Base-by-base conservation (phyloP, 2,113 vertebrate species). In the Coracopsis vasa region DNA sequence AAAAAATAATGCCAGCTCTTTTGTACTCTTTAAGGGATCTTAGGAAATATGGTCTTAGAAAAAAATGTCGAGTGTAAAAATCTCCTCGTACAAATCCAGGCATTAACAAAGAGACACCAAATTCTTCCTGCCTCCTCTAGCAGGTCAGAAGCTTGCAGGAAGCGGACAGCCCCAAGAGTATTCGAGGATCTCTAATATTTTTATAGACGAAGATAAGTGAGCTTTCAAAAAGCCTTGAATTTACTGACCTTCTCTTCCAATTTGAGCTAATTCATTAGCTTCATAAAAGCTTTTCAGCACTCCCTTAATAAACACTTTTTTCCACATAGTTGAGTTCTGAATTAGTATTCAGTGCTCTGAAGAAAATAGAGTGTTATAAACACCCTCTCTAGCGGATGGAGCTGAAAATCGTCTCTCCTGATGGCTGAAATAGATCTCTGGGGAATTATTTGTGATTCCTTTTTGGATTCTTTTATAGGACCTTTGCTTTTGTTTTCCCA, bases 231-330 rank as follows among this genome's bases (percentile, higher is more conserved):
- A 92, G 51, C 28, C 24, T 88, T 78, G 62, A 73, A 71, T 95
- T 94, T 95, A 86, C 45, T 92, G 84, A 94, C 87, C 66, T 90
- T 88, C 79, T 93, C 54, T 94, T 95, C 84, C 80, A 88, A 74
- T 94, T 83, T 80, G 60, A 96, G 27, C 29, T 95, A 90, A 93
- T 95, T 95, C 93, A 88, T 95, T 95, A 94, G 29, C 41, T 94
- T 92, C 53, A 70, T 80, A 90, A 83, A 87, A 94, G 60, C 78
- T 65, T 95, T 95, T 86, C 2, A 4, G 54, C n/a, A 83, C 25
- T 90, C 54, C 90, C 31, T 90, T 75, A 91, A 86, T 94, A 88
- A 80, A 85, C 87, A 89, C 90, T 94, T 95, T 92, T 95, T 95
- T 94, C 74, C 67, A 83, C 29, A 3, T 60, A 82, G 74, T 67